These are phyloP conservation scores for Eurytoma adleriae DNA, from an alignment of 2,888 invertebrate species.

Conservation along the genomic window DNA sequence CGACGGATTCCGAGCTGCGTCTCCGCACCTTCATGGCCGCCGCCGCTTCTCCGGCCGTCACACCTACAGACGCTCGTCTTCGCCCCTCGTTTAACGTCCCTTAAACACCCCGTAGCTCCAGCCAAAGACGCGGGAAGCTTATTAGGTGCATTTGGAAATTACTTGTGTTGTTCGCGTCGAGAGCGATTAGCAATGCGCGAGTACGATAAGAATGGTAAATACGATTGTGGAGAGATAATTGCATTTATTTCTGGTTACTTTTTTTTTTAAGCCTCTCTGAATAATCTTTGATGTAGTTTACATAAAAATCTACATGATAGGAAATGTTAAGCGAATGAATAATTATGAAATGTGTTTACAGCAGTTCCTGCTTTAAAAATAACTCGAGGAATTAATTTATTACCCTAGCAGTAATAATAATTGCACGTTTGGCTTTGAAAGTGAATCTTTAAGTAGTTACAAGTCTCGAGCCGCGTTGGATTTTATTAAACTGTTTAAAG, in stretches of 20 bases:
- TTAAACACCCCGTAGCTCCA: slow-evolving; percentile 72
- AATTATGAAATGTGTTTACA: slow-evolving; percentile 9
- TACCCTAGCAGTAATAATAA: slow-evolving; percentile 14
- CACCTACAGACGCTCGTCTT: neutral
- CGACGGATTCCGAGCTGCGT: slow-evolving; percentile 58
- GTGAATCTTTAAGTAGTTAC: slow-evolving; percentile 34
- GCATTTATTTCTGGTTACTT: too few relatives aligned
- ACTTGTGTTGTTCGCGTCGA: too few relatives aligned
- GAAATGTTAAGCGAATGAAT: too few relatives aligned
- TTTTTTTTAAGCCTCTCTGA: too few relatives aligned
- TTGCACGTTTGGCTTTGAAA: slow-evolving; percentile 32
- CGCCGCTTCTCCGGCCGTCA: slow-evolving; percentile 27
- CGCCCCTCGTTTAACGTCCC: slow-evolving; percentile 69
- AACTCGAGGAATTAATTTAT: slow-evolving; percentile 28
- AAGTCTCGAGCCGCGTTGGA: slow-evolving; percentile 11
- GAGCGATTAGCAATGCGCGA: too few relatives aligned
- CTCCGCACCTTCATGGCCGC: slow-evolving; percentile 61
- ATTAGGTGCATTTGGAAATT: too few relatives aligned
- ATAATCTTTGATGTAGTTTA: too few relatives aligned
- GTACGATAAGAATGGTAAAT: too few relatives aligned
- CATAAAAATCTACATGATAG: too few relatives aligned
- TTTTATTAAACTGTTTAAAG: slow-evolving; percentile 19
- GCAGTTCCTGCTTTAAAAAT: slow-evolving; percentile 25
- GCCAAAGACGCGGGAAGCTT: neutral
- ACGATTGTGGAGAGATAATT: too few relatives aligned